Conservation (phyloP, 2,797 vertebrate genomes). For the Capromys pilorides region DNA sequence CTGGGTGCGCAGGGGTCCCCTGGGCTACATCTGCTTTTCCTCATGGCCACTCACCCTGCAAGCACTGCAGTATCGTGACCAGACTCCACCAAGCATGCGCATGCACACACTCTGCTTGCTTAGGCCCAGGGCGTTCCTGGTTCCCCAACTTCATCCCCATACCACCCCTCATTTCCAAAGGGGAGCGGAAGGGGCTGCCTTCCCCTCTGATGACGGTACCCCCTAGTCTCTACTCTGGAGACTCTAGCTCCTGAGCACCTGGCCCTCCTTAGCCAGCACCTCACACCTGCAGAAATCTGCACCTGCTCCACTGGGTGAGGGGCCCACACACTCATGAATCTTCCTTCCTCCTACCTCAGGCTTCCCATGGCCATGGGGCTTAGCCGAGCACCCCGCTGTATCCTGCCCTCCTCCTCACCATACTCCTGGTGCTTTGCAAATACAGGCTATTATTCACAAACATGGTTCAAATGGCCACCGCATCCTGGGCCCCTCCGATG, state of each 20-base stretch:
- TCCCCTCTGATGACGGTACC: rapidly evolving
- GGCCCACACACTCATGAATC: rapidly evolving
- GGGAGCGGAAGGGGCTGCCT: rapidly evolving
- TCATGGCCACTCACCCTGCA: rapidly evolving
- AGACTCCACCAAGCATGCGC: rapidly evolving
- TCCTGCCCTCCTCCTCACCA: rapidly evolving
- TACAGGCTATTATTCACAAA: rapidly evolving
- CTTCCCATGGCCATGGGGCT: not conserved
- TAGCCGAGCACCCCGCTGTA: not conserved
- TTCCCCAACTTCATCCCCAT: not conserved
- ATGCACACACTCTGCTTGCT: rapidly evolving
- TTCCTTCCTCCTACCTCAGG: not conserved
- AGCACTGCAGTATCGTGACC: rapidly evolving
- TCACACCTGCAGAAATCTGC: not conserved
- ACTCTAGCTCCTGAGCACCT: too few species aligned
- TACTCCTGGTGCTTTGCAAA: not conserved
- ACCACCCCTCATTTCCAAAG: not conserved
- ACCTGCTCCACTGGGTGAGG: not conserved
- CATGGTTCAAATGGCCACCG: not conserved
- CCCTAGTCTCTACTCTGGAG: not conserved
- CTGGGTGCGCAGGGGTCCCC: rapidly evolving
- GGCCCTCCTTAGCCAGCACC: rapidly evolving
- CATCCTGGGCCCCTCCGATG: rapidly evolving
- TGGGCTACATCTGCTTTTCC: rapidly evolving
- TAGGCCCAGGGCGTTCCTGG: not conserved